Percentiles rank a stretch among this genome's conserved stretches.
phyloP scores from a whole-genome alignment of 1,140 invertebrate species.

The Teleogryllus occipitalis region DNA sequence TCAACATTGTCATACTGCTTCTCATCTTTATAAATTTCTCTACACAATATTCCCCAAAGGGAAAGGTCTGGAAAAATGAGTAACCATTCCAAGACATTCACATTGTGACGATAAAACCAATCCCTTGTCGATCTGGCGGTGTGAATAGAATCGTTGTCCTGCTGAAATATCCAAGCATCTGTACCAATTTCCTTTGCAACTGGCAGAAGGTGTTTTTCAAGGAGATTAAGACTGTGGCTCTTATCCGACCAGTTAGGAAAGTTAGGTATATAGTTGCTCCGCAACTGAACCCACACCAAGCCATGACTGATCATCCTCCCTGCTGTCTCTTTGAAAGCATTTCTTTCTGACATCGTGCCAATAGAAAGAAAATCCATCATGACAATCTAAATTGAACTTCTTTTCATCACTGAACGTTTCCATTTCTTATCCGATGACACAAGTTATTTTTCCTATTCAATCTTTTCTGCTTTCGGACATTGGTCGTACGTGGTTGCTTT shows the following conservation, averaged over 20 bases:
- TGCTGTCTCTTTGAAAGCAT: too few relatives aligned
- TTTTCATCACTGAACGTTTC: too few relatives aligned
- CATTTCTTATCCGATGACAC: too few relatives aligned
- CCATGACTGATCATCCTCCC: too few relatives aligned
- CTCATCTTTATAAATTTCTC: too few relatives aligned
- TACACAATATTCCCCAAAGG: neutral
- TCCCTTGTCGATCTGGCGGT: constrained; percentile 30
- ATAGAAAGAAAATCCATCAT: too few relatives aligned
- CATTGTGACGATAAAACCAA: constrained; percentile 23
- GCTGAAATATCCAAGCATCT: too few relatives aligned
- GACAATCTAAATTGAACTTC: too few relatives aligned
- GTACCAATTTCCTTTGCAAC: neutral
- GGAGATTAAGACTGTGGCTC: neutral
- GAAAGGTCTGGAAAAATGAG: neutral
- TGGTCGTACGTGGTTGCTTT: neutral
- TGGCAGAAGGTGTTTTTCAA: neutral
- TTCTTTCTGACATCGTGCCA: too few relatives aligned
- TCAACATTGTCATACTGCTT: neutral
- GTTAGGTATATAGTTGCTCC: too few relatives aligned
- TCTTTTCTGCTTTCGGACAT: neutral
- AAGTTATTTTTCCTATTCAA: too few relatives aligned
- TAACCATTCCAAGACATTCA: neutral
- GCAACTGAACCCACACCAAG: too few relatives aligned
- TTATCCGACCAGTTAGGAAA: neutral
- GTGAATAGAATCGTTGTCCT: neutral